Conservation (phyloP, 1,140 invertebrate genomes). For the Octopus sinensis region DNA sequence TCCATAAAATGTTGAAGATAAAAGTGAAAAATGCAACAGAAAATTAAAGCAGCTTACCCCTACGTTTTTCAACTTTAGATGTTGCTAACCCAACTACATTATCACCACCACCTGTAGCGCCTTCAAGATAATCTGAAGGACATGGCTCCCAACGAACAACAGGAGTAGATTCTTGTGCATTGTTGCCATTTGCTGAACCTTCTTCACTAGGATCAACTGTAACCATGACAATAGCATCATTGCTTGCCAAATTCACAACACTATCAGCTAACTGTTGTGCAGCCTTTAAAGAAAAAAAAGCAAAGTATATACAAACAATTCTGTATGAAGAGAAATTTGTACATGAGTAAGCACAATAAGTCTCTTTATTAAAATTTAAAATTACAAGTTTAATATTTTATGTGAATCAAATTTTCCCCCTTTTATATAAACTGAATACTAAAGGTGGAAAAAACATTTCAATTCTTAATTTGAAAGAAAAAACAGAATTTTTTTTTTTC, state of each 20-base stretch:
- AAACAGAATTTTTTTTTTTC: too few relatives aligned
- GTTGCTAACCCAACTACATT: neutral
- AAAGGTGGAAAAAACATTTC: too few relatives aligned
- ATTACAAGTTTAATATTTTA: too few relatives aligned
- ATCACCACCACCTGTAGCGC: conserved; percentile 21
- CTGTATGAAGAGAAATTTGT: too few relatives aligned
- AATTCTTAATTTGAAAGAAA: too few relatives aligned
- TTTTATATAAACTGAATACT: too few relatives aligned
- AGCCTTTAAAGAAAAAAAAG: conserved; percentile 61
- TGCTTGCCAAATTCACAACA: conserved; percentile 75
- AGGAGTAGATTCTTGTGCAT: conserved; percentile 31
- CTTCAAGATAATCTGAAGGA: conserved; percentile 7
- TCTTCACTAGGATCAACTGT: conserved; percentile 50
- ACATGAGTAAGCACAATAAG: too few relatives aligned
- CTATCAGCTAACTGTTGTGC: conserved; percentile 87
- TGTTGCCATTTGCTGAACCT: conserved; percentile 19
- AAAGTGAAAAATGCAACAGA: too few relatives aligned
- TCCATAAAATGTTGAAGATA: too few relatives aligned
- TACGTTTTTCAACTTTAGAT: conserved; percentile 2
- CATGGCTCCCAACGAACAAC: conserved; percentile 34
- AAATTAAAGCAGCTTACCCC: neutral
- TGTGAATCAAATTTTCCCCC: too few relatives aligned
- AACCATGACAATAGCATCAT: conserved; percentile 51
- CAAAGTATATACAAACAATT: neutral
- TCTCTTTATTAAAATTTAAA: too few relatives aligned